Evolutionary conservation across 2,797 vertebrate species (phyloP).

Genomic region (Manis crassicaudata): DNA sequence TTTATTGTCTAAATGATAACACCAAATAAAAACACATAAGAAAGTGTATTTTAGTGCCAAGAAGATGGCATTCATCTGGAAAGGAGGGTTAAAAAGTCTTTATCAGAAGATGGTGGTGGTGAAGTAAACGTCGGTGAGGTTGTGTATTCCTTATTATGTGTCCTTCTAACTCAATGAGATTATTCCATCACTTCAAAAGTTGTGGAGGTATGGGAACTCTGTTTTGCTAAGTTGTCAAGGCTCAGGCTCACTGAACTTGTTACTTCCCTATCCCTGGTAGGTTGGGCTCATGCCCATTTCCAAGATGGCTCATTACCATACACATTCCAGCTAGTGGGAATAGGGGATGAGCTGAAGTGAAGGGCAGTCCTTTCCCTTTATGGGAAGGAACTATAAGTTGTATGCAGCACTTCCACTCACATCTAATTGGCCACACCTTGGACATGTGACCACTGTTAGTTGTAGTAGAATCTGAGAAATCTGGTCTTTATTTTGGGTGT

Average conservation of each 20-base stretch:
- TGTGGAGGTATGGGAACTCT: not conserved
- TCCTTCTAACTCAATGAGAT: not conserved
- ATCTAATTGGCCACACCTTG: not conserved
- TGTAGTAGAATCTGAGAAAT: not conserved
- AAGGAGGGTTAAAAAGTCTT: not conserved
- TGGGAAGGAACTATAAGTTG: not conserved
- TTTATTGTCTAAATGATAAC: not conserved
- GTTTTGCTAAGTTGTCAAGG: not conserved
- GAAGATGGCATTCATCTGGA: not conserved
- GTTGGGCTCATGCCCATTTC: not conserved
- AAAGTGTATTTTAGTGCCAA: not conserved
- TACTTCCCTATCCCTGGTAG: not conserved
- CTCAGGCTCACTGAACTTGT: not conserved
- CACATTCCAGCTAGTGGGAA: not conserved
- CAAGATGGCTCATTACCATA: not conserved
- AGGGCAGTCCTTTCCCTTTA: not conserved
- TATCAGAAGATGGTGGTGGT: not conserved
- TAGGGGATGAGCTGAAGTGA: not conserved
- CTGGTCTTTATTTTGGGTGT: not conserved
- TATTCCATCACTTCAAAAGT: not conserved
- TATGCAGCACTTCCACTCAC: not conserved
- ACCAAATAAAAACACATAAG: not conserved
- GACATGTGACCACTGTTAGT: not conserved
- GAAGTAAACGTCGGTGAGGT: not conserved
- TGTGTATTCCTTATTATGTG: not conserved